These are phyloP conservation scores for Ptilonorhynchus violaceus DNA, from an alignment of 2,113 vertebrate genomes.

Conservation along the genomic window DNA sequence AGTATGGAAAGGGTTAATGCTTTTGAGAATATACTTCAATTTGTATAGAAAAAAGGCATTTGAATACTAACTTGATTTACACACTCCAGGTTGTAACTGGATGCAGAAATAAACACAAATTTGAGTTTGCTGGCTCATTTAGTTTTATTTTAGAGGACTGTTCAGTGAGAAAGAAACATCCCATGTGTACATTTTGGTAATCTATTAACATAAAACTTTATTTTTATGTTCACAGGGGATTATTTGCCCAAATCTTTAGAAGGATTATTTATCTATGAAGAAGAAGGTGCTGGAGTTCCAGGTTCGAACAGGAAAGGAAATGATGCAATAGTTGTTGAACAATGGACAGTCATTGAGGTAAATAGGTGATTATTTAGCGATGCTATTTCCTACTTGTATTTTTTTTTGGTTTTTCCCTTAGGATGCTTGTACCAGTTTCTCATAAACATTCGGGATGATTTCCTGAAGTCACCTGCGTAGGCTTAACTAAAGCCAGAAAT, in stretches of 20 bases:
- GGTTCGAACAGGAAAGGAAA: conserved; percentile 79
- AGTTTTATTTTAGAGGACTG: background rate
- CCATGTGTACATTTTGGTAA: background rate
- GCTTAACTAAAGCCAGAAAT: background rate
- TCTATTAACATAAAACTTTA: background rate
- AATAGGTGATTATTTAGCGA: conserved; percentile 17
- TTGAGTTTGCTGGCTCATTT: background rate
- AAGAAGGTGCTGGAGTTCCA: conserved; percentile 73
- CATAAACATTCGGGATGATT: background rate
- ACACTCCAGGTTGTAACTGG: background rate
- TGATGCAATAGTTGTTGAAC: conserved; percentile 95
- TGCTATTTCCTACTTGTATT: background rate
- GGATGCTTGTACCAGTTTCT: background rate
- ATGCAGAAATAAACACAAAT: background rate
- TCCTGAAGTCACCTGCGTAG: background rate
- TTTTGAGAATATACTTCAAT: background rate
- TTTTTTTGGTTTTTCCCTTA: background rate
- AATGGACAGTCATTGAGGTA: conserved; percentile 97
- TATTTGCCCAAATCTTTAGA: conserved; percentile 88
- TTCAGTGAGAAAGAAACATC: background rate
- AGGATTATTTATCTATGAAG: conserved; percentile 94
- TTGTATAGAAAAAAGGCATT: background rate
- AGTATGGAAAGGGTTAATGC: background rate
- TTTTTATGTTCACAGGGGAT: conserved; percentile 76
- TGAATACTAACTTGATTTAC: background rate